Conservation (phyloP, 2,888 invertebrate species). For the Baronia brevicornis region DNA sequence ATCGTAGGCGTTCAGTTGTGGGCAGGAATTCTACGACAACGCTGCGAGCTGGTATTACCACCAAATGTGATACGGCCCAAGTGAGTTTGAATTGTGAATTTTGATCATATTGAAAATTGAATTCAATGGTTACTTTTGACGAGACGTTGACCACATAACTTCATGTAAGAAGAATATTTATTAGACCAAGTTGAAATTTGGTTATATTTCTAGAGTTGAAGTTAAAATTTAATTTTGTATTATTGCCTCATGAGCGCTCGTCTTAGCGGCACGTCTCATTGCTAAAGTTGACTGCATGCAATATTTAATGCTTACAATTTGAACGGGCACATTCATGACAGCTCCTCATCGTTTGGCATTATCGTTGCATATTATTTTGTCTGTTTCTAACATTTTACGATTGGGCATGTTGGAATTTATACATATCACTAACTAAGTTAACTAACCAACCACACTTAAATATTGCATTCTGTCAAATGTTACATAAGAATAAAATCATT, state of each 20-base stretch:
- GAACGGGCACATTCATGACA: conserved; percentile 52
- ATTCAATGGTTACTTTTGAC: conserved; percentile 4
- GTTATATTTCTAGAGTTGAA: conserved; percentile 43
- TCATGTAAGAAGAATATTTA: conserved; percentile 7
- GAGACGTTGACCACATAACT: conserved; percentile 1
- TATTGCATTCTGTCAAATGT: conserved; percentile 70
- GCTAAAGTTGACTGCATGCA: conserved; percentile 74
- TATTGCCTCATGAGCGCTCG: conserved; percentile 58
- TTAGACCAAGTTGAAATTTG: conserved; percentile 25
- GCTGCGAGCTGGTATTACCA: conserved; percentile 89
- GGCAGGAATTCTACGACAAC: conserved; percentile 97
- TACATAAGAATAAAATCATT: conserved; percentile 16
- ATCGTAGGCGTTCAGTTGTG: conserved; percentile 99
- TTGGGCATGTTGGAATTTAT: conserved; percentile 48
- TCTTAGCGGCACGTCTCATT: conserved; percentile 66
- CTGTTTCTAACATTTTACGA: conserved; percentile 47
- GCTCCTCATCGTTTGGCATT: conserved; percentile 50
- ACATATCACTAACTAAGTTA: conserved; percentile 39
- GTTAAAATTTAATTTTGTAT: conserved; percentile 48
- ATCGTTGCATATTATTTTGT: conserved; percentile 38
- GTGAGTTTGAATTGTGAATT: conserved; percentile 75
- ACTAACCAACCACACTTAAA: conserved; percentile 55
- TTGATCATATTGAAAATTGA: conserved; percentile 10
- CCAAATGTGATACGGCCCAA: conserved; percentile 81
- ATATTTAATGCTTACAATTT: conserved; percentile 69